Percentiles rank a stretch among this genome's conserved stretches.
phyloP scores from a whole-genome alignment of 2,888 invertebrate species.

The Caenorhabditis afra region DNA sequence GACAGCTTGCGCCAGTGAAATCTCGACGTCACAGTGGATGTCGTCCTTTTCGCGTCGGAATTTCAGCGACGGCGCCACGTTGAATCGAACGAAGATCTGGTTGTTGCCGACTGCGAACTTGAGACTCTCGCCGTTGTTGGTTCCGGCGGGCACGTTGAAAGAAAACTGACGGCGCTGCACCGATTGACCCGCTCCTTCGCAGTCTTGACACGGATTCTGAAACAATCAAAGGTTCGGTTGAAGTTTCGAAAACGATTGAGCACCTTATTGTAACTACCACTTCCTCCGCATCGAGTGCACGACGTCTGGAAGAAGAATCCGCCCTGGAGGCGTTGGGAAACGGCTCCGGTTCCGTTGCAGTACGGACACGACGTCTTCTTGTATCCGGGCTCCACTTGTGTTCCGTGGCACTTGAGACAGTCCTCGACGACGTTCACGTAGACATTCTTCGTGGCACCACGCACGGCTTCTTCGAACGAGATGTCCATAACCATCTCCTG shows the following conservation, averaged over 20 bases:
- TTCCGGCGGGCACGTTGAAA: constrained; percentile 93
- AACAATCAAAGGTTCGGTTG: too few relatives aligned
- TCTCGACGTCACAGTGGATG: constrained; percentile 91
- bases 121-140: constrained; percentile 97
- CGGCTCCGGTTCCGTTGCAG: constrained; percentile 97
- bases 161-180: constrained; percentile 90
- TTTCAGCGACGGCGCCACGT: constrained; percentile 83
- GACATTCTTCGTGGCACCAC: constrained; percentile 95
- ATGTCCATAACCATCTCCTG: constrained; percentile 86
- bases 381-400: constrained; percentile 92
- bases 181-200: constrained; percentile 91
- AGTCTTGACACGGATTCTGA: constrained; percentile 84
- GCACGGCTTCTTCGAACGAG: constrained; percentile 91
- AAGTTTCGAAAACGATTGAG: too few relatives aligned
- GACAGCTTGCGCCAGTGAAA: constrained; percentile 91
- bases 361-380: constrained; percentile 89
- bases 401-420: constrained; percentile 91
- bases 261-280: constrained; percentile 90
- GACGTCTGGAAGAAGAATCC: constrained; percentile 73
- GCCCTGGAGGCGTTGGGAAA: constrained; percentile 83
- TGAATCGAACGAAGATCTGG: constrained; percentile 73
- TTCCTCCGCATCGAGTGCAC: constrained; percentile 89
- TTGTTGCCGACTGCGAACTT: constrained; percentile 90
- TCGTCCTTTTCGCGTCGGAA: constrained; percentile 95
- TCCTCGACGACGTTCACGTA: constrained; percentile 92